Evolutionary conservation across 2,113 vertebrate genomes (phyloP).

Genomic region (Cromileptes altivelis): DNA sequence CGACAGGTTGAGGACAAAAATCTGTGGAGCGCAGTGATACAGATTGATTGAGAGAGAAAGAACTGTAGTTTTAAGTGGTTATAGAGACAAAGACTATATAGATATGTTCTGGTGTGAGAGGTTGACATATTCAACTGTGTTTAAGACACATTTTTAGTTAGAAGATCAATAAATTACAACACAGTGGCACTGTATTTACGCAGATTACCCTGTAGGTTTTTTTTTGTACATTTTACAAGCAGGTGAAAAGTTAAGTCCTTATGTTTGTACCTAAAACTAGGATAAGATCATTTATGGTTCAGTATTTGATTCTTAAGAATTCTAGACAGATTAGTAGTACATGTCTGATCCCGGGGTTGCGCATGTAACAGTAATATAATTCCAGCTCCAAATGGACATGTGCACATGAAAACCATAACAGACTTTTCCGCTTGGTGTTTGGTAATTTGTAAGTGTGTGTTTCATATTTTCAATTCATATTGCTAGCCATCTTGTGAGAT

Average conservation of each 20-base stretch:
- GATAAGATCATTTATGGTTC: no score
- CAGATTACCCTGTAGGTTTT: background rate
- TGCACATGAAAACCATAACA: background rate
- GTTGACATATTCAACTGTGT: background rate
- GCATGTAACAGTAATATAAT: background rate
- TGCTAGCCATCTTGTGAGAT: background rate
- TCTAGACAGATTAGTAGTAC: background rate
- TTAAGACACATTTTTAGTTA: background rate
- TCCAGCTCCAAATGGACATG: background rate
- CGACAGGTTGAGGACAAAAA: conserved; percentile 46
- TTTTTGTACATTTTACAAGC: background rate
- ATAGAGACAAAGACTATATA: background rate
- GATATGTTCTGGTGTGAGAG: background rate
- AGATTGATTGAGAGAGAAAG: background rate
- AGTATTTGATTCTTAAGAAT: background rate
- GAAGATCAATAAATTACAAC: background rate
- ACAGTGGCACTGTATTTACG: background rate
- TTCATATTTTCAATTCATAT: background rate
- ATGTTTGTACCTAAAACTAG: background rate
- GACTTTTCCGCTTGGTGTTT: background rate
- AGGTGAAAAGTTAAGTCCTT: background rate
- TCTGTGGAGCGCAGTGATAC: accelerated
- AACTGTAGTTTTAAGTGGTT: no score
- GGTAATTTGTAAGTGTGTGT: background rate
- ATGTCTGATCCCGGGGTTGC: background rate